Evolutionary conservation across 1,140 invertebrate species (phyloP), one percentile per base, ranked within the genome.

Genomic region (Habropoda laboriosa): DNA sequence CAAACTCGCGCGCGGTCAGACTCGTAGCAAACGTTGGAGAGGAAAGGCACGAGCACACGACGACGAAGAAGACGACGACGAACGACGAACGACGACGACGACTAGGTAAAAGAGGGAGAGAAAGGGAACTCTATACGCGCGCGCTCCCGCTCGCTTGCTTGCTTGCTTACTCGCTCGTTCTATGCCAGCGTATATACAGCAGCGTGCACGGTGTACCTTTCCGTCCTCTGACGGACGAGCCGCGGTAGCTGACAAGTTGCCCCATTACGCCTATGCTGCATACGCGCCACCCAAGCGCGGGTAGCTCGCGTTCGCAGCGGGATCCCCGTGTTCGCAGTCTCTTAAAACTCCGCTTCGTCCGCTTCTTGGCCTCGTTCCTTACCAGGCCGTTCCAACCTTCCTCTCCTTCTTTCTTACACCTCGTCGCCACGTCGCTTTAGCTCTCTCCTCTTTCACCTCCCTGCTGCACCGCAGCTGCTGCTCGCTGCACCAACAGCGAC

Each of bases 171-270:
- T 40, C 2, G 24, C 53, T 55, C 10, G 53, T 32, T 64, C 72
- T 64, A 42, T 67, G 79, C 13, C 67, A 10, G 3, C 45, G 45
- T 35, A 16, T n/a, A n/a, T 21, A 32, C 8, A 47, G 2, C 45
- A 32, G 13, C 82, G 63, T 74, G 49, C 57, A 42, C 75, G 38
- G 63, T 86, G 71, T 82, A 85, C 60, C 76, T 83, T 83, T 87
- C 76, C 75, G 79, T 81, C 71, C 55, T 77, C 85, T 89, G 89
- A 89, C 84, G 85, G 83, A 90, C 86, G 87, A 90, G 86, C 85
- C 83, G 86, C 88, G 83, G 89, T 90, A 90, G 89, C 89, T 88
- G 89, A 90, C 88, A 90, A 90, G 88, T 90, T 90, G 89, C 88
- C 88, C 89, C 85, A 90, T 90, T 90, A 89, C 87, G 87, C 82